Base-by-base conservation (phyloP, 2,888 invertebrate species). In the Onthophagus sagittarius region DNA sequence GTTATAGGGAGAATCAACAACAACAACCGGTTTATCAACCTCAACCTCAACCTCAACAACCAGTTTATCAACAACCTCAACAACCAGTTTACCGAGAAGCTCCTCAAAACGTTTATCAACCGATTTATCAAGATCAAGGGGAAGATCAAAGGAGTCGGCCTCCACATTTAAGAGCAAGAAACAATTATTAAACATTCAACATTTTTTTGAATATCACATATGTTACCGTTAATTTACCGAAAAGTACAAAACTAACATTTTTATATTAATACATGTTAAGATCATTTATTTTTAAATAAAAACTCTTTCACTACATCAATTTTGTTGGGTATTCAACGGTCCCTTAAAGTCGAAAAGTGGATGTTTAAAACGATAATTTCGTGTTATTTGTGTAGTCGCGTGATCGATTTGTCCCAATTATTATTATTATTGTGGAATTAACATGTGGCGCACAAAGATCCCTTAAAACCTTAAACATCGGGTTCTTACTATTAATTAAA, bases 111-210 rank as follows among this genome's bases (percentile, higher is more conserved):
- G 39, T 53, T 67, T 67, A 67, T 23, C 67, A 71, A 53, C 63
- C 39, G 31, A n/a, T 62, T n/a, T 9, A 53, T 53, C 69, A 74
- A 33, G 62, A 73, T 15, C 62, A 72, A 15, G 13, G 23, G 2
- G 72, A 70, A 14, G 70, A 71, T 33, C 39, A 67, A 32, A 71
- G 72, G 63, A 67, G 72, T 7, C 23, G 72, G n/a, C 72, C 74
- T 23, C 67, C 72, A 2, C 64, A 32, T 62, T n/a, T 72, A 5
- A 71, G 71, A 62, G 62, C 32, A 67, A 74, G 39, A 11, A 72
- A 74, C 63, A 69, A 15, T 67, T 72, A 74, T 63, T 74, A 73
- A 15, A 23, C 13, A 11, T 13, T 62, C 62, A 62, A 62, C 1
- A 23, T 2, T 1, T 1, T 53, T 53, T 53, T 53, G 2, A 53